Percentiles rank a stretch among this genome's conserved stretches.
Conservation (phyloP, 1,140 invertebrate genomes). For the Ceratina calcarata region DNA sequence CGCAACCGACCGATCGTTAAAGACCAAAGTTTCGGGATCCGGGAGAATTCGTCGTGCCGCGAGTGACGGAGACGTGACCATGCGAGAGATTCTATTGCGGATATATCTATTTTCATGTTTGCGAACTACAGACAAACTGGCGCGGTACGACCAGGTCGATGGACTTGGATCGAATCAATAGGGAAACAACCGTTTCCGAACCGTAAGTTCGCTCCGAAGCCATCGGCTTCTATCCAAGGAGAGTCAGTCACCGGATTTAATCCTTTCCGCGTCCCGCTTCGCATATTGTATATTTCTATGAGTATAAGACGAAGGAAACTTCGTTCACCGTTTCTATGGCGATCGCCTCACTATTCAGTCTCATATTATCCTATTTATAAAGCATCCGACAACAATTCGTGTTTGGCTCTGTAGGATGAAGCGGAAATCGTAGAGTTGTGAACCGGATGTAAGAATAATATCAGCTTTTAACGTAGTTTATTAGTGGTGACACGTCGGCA, state of each 20-base stretch:
- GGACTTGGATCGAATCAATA: slow-evolving; percentile 41
- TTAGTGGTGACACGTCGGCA: too few relatives aligned
- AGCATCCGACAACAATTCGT: too few relatives aligned
- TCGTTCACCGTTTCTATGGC: too few relatives aligned
- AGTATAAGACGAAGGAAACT: too few relatives aligned
- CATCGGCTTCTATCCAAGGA: neutral
- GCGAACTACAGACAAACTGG: slow-evolving; percentile 12
- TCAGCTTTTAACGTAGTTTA: too few relatives aligned
- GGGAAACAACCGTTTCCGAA: slow-evolving; percentile 35
- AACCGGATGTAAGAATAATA: too few relatives aligned
- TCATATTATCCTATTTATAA: too few relatives aligned
- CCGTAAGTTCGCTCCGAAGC: slow-evolving; percentile 5
- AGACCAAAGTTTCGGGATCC: slow-evolving; percentile 59
- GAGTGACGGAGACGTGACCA: slow-evolving; percentile 37
- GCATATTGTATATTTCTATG: too few relatives aligned
- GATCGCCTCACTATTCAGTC: too few relatives aligned
- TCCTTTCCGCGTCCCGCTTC: too few relatives aligned
- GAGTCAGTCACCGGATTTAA: neutral
- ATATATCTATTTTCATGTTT: slow-evolving; percentile 50
- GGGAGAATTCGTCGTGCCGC: slow-evolving; percentile 28
- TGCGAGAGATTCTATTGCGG: slow-evolving; percentile 41
- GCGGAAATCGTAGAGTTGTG: too few relatives aligned
- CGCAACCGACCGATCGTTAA: slow-evolving; percentile 65
- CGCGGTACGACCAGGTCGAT: neutral
- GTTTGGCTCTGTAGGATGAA: too few relatives aligned